Evolutionary conservation across 2,113 vertebrate genomes (phyloP).

Genomic region (Archilochus colubris): DNA sequence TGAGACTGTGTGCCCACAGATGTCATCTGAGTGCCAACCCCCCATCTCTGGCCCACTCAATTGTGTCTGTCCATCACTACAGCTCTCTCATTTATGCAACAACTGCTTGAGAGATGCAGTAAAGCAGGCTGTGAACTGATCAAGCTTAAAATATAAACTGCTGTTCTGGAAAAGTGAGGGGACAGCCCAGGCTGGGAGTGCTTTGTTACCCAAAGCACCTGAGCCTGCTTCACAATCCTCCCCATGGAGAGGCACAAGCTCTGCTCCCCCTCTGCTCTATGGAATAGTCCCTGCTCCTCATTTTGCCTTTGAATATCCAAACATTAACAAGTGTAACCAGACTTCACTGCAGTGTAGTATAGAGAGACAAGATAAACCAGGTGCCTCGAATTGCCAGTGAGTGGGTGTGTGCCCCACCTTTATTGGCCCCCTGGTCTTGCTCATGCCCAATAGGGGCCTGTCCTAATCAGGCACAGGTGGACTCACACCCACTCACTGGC

Average conservation of each 20-base stretch:
- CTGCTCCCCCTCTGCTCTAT: rapidly evolving
- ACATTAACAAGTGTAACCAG: neutral
- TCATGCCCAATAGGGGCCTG: too few relatives aligned
- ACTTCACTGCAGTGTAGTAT: neutral
- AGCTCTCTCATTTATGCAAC: rapidly evolving
- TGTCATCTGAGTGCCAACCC: neutral
- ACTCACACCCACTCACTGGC: too few relatives aligned
- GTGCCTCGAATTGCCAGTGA: too few relatives aligned
- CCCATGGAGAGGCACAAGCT: neutral
- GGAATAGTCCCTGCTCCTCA: neutral
- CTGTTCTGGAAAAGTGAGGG: neutral
- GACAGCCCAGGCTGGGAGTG: neutral
- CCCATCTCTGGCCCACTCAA: rapidly evolving
- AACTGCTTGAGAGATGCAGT: neutral
- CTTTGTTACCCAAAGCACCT: neutral
- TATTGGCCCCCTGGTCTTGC: too few relatives aligned
- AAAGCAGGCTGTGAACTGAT: neutral
- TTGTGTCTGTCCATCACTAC: neutral
- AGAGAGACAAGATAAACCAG: too few relatives aligned
- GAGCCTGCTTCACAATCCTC: neutral
- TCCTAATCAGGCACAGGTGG: too few relatives aligned
- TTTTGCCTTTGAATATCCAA: neutral
- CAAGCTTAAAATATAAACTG: neutral
- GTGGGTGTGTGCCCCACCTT: too few relatives aligned
- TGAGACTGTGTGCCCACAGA: neutral